Conservation (phyloP, 1,140 invertebrate species). For the Drosophila arawakana region DNA sequence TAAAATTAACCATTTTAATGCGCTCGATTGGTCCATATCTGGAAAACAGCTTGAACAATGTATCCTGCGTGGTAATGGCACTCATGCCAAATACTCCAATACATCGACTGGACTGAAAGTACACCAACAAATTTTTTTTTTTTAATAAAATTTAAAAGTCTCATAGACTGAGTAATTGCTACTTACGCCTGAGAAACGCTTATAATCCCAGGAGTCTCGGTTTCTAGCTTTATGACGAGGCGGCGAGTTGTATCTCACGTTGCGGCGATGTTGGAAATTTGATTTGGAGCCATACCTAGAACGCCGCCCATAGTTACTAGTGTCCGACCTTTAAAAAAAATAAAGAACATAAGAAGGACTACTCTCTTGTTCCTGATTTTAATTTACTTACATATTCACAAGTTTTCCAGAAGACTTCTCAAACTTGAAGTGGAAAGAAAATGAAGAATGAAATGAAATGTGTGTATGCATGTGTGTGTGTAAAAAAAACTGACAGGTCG, state of each 20-base stretch:
- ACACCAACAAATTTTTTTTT: background rate
- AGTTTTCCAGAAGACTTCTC: background rate
- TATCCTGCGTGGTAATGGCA: background rate
- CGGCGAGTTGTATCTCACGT: background rate
- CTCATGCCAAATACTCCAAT: background rate
- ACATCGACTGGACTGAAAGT: background rate
- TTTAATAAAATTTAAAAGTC: background rate
- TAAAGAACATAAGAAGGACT: too few relatives aligned
- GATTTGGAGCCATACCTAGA: background rate
- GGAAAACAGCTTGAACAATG: background rate
- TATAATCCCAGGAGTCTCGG: background rate
- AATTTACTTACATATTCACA: background rate
- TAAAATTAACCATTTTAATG: background rate
- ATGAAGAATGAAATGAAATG: background rate
- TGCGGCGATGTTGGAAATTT: background rate
- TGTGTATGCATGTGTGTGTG: background rate
- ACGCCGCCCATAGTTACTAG: background rate
- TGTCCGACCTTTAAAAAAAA: background rate
- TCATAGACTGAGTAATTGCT: background rate
- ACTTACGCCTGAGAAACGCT: background rate
- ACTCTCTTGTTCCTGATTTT: background rate
- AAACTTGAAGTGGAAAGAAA: background rate
- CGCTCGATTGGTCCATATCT: background rate
- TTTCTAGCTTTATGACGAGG: background rate
- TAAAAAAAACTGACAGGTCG: background rate